A percentile compares a stretch with the other conserved stretches of the same genome.
Conservation (phyloP, 1,140 invertebrate genomes). For the Saccostrea echinata region DNA sequence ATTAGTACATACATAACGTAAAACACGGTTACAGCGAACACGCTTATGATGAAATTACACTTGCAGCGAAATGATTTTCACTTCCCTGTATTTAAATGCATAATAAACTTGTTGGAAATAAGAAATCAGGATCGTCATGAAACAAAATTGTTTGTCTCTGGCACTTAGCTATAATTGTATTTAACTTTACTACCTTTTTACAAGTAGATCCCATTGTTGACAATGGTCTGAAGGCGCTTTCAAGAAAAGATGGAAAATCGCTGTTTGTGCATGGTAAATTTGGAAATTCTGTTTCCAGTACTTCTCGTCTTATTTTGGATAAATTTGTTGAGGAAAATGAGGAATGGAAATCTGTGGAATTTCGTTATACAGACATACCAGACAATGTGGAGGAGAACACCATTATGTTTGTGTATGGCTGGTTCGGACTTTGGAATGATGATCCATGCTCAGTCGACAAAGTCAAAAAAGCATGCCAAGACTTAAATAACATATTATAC, state of each 20-base stretch:
- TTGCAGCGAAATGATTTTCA: too few relatives aligned
- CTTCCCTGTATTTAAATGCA: too few relatives aligned
- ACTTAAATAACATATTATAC: background rate
- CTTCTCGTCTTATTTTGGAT: background rate
- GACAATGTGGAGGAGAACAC: background rate
- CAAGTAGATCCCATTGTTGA: too few relatives aligned
- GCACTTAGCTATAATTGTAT: background rate
- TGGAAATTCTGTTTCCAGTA: constrained; percentile 16
- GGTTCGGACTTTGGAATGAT: constrained; percentile 26
- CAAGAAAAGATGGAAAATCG: background rate
- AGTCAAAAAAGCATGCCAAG: background rate
- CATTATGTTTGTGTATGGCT: constrained; percentile 5
- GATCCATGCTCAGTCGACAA: background rate
- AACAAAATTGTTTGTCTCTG: too few relatives aligned
- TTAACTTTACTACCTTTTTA: background rate
- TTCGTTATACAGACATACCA: constrained; percentile 9
- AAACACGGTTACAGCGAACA: too few relatives aligned
- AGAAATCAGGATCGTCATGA: too few relatives aligned
- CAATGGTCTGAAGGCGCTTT: background rate
- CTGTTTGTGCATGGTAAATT: background rate
- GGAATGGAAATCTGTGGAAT: background rate
- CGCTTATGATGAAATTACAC: too few relatives aligned
- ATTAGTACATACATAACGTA: too few relatives aligned
- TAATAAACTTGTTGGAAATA: too few relatives aligned
- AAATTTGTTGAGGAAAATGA: background rate